Conservation (phyloP, 2,113 vertebrate genomes). For the Hippocampus mohnikei region DNA sequence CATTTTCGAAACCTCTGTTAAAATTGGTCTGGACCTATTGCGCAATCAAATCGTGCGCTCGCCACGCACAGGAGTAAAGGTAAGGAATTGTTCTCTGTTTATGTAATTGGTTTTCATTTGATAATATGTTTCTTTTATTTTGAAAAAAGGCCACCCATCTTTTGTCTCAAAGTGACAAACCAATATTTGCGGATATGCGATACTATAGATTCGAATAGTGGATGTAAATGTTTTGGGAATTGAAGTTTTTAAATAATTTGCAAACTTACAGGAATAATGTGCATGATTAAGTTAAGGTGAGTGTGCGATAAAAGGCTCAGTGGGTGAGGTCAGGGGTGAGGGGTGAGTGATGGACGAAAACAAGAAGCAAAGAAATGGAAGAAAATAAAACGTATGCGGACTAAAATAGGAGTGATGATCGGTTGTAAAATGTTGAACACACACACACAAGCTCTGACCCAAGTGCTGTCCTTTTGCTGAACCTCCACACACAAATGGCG, state of each 20-base stretch:
- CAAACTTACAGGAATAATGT: neutral
- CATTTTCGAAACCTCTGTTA: no score
- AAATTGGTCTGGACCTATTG: no score
- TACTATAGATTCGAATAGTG: neutral
- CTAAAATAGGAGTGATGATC: constrained; percentile 40
- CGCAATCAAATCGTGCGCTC: no score
- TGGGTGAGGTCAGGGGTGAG: neutral
- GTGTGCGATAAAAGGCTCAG: neutral
- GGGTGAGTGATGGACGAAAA: neutral
- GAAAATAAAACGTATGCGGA: constrained; percentile 4
- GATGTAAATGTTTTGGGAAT: neutral
- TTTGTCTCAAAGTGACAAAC: neutral
- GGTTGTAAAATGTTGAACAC: constrained; percentile 44
- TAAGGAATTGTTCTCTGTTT: no score
- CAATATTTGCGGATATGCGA: neutral
- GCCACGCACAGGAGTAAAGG: no score
- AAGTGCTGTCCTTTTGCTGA: constrained; percentile 54
- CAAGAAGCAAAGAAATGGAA: neutral
- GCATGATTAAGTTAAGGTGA: neutral
- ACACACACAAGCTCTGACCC: constrained; percentile 24
- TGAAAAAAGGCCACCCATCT: neutral
- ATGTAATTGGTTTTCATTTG: no score
- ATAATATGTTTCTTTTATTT: neutral
- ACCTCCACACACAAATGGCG: constrained; percentile 40
- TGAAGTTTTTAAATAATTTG: neutral